Evolutionary conservation across 2,113 vertebrate genomes (phyloP).

Genomic region (Syngnathoides biaculeatus): DNA sequence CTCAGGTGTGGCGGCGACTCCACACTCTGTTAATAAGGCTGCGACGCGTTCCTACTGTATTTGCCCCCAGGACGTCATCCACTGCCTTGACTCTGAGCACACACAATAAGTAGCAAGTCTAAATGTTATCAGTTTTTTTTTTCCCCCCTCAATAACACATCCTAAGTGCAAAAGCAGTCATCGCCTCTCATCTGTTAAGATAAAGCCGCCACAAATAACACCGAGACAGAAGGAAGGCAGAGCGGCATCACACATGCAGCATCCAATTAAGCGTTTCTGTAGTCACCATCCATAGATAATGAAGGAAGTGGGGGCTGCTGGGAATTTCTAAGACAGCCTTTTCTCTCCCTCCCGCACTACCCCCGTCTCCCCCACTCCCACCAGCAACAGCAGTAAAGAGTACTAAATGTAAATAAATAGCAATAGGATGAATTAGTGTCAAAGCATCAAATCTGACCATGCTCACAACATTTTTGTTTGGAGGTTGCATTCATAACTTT

Average conservation of each 20-base stretch:
- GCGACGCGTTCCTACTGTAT: conserved; percentile 56
- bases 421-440: conserved; percentile 67
- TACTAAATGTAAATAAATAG: too few species aligned
- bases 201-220: conserved; percentile 39
- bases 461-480: conserved; percentile 74
- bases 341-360: conserved; percentile 20
- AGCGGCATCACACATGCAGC: conserved; percentile 36
- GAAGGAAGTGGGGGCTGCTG: conserved; percentile 49
- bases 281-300: conserved; percentile 61
- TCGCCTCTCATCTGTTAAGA: conserved; percentile 41
- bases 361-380: conserved; percentile 3
- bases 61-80: conserved; percentile 47
- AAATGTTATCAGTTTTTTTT: conserved; percentile 4
- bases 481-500: conserved; percentile 76
- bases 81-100: conserved; percentile 12
- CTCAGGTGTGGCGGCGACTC: conserved; percentile 66
- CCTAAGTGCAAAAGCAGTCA: conserved; percentile 23
- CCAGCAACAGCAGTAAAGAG: neutral
- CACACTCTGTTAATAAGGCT: conserved; percentile 61
- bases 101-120: conserved; percentile 21
- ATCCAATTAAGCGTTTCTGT: conserved; percentile 64
- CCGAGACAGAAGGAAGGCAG: conserved; percentile 45
- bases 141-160: neutral
- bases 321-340: conserved; percentile 54
- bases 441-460: conserved; percentile 60